Evolutionary conservation across 2,113 vertebrate species (phyloP).

Genomic region (Haemorhous mexicanus): DNA sequence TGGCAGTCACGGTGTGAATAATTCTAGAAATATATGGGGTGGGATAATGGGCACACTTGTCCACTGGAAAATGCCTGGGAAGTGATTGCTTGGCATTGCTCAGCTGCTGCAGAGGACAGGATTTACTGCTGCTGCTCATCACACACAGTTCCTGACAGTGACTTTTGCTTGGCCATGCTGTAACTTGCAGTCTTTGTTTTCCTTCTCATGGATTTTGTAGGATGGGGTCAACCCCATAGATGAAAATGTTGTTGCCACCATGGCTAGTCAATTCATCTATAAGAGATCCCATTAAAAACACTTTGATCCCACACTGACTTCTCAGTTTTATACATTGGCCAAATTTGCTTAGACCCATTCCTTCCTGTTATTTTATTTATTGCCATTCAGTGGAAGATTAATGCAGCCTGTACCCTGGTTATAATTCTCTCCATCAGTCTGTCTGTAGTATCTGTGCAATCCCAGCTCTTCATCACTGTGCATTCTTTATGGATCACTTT

Average conservation of each 20-base stretch:
- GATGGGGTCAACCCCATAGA: rapidly evolving
- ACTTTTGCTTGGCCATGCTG: neutral
- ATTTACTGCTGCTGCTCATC: neutral
- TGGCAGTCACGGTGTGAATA: neutral
- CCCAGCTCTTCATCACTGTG: neutral
- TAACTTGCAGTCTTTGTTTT: neutral
- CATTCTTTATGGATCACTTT: constrained; percentile 40
- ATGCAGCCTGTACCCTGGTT: neutral
- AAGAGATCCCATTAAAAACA: neutral
- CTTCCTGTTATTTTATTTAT: constrained; percentile 31
- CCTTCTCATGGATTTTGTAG: neutral
- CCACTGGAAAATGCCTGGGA: constrained; percentile 5
- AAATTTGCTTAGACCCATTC: neutral
- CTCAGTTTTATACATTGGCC: neutral
- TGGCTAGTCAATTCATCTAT: neutral
- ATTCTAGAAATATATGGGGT: neutral
- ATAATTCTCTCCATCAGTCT: constrained; percentile 36
- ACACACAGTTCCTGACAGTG: neutral
- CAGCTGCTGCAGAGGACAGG: neutral
- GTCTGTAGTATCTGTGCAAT: constrained; percentile 21
- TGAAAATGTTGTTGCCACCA: neutral
- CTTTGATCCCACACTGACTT: neutral
- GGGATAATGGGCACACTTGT: neutral
- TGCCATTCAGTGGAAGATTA: constrained; percentile 17
- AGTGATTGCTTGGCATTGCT: neutral